Evolutionary conservation across 2,888 invertebrate species (phyloP).

Genomic region (Synergus gifuensis): DNA sequence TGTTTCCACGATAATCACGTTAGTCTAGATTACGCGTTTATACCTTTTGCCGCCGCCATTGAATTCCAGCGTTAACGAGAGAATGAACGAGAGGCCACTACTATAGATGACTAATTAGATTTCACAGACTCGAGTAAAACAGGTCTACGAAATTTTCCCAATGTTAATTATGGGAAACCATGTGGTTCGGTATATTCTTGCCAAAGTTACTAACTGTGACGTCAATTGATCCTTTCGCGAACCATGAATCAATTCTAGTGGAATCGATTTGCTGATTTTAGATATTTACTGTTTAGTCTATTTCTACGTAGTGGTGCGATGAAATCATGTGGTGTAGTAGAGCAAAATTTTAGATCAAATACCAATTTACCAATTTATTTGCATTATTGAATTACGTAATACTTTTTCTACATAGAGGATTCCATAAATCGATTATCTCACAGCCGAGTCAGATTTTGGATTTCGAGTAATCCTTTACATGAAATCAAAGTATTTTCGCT

Average conservation of each 20-base stretch:
- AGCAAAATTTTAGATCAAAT: not conserved
- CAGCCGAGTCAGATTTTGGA: not conserved
- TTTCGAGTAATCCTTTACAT: not conserved
- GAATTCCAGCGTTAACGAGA: slow-evolving; percentile 62
- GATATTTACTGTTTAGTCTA: not conserved
- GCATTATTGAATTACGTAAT: not conserved
- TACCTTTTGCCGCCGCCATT: slow-evolving; percentile 58
- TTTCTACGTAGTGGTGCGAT: not conserved
- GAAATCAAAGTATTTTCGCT: slow-evolving; percentile 15
- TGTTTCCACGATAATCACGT: slow-evolving; percentile 68
- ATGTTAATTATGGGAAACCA: slow-evolving; percentile 21
- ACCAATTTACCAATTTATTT: not conserved
- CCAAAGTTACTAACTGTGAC: not conserved
- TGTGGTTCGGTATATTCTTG: not conserved
- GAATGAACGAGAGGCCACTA: slow-evolving; percentile 40
- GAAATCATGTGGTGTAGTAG: not conserved
- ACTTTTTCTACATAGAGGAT: not conserved
- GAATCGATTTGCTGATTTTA: not conserved
- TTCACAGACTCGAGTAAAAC: slow-evolving; percentile 36
- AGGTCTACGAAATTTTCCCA: slow-evolving; percentile 13
- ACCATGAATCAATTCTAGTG: not conserved
- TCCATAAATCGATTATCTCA: not conserved
- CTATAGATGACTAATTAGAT: slow-evolving; percentile 47
- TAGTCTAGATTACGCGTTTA: slow-evolving; percentile 59
- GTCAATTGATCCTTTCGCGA: not conserved